Evolutionary conservation across 2,888 invertebrate genomes (phyloP).

Genomic region (Papilio gigon): DNA sequence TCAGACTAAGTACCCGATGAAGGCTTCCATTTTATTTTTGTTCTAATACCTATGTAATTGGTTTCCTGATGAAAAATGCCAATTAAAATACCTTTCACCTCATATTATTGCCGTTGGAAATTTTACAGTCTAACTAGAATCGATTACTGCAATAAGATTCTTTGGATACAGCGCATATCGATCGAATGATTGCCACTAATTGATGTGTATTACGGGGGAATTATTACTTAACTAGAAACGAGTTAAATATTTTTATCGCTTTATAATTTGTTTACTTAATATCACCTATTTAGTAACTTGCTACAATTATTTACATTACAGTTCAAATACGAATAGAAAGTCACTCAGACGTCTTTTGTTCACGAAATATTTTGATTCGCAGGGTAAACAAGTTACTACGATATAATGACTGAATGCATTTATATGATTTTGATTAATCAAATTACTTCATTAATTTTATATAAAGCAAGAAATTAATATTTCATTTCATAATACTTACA

Average conservation of each 20-base stretch:
- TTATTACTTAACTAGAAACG: conserved; percentile 17
- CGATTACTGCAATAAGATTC: conserved; percentile 35
- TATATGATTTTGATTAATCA: no score
- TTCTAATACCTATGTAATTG: conserved; percentile 27
- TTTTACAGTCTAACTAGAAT: conserved; percentile 22
- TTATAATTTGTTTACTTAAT: conserved; percentile 5
- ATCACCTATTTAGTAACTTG: background rate
- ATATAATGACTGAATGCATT: no score
- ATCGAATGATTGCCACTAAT: conserved; percentile 28
- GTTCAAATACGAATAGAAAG: background rate
- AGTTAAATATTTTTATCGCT: background rate
- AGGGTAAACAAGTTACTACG: no score
- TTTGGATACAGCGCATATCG: conserved; percentile 20
- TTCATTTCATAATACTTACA: background rate
- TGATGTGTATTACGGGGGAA: background rate
- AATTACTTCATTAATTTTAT: no score
- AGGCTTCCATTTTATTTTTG: conserved; percentile 29
- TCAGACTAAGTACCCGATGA: conserved; percentile 34
- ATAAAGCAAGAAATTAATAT: no score
- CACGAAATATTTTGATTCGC: background rate
- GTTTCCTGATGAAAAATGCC: conserved; percentile 15
- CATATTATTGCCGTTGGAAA: conserved; percentile 22
- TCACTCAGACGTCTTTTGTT: background rate
- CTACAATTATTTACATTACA: background rate
- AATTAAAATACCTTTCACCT: conserved; percentile 38